phyloP scores from a whole-genome alignment of 2,113 vertebrate species.

The Megaleporinus macrocephalus region DNA sequence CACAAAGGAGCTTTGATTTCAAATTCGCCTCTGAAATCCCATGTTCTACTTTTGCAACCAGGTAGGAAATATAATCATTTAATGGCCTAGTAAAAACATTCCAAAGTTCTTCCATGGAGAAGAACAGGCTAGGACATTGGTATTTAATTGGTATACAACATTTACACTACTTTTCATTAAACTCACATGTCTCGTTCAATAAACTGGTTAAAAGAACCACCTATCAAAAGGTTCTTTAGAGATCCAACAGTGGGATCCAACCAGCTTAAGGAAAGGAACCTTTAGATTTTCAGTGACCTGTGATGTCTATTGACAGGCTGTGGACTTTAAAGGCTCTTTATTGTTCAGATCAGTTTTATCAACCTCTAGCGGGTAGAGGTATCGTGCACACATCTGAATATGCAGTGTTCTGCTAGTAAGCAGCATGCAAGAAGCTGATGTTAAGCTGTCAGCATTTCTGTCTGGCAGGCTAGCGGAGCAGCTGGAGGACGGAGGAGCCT shows the following conservation, averaged over 20 bases:
- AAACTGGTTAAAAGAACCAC: too few species aligned
- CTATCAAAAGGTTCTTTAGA: too few species aligned
- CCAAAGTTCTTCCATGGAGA: neutral
- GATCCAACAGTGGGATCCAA: too few species aligned
- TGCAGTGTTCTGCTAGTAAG: neutral
- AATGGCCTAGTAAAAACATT: neutral
- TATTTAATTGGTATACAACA: too few species aligned
- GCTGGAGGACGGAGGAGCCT: constrained; percentile 77
- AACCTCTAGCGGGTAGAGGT: neutral
- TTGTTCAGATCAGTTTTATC: neutral
- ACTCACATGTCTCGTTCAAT: too few species aligned
- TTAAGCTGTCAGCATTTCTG: constrained; percentile 47
- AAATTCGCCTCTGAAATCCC: neutral
- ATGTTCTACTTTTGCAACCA: neutral
- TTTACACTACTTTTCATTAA: too few species aligned
- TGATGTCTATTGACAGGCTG: neutral
- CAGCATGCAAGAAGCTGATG: constrained; percentile 14
- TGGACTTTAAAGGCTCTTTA: neutral
- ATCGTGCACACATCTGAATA: neutral
- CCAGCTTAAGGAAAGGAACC: neutral
- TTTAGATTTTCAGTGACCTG: neutral
- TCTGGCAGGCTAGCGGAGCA: constrained; percentile 75
- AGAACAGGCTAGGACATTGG: too few species aligned
- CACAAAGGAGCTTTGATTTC: neutral
- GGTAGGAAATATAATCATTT: neutral